These are phyloP conservation scores for Drosophila ercepeae DNA, from an alignment of 1,140 invertebrate genomes.

Conservation along the genomic window DNA sequence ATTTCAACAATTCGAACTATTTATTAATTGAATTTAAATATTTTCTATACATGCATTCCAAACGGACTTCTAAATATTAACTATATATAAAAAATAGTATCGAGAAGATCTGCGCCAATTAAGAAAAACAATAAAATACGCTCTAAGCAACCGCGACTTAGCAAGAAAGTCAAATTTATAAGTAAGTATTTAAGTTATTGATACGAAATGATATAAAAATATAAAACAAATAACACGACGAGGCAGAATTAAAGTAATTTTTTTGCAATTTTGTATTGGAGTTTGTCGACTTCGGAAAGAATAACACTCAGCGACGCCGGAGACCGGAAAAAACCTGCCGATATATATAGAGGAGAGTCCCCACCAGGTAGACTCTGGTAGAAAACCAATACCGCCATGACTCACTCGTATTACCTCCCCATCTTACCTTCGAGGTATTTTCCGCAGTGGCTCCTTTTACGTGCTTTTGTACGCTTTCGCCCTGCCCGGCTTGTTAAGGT, in stretches of 20 bases:
- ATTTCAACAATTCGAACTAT: neutral
- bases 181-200: conserved; percentile 87
- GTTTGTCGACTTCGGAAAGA: neutral
- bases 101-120: conserved; percentile 88
- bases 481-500: neutral
- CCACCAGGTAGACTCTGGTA: neutral
- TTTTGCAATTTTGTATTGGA: neutral
- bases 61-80: conserved; percentile 15
- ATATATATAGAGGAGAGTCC: neutral
- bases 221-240: neutral
- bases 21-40: conserved; percentile 1
- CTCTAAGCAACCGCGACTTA: conserved; percentile 89
- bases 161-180: conserved; percentile 94
- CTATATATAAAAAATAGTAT: conserved; percentile 67
- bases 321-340: neutral
- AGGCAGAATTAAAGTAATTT: no score
- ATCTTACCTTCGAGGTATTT: neutral
- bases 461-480: neutral
- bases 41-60: conserved; percentile 36
- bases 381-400: neutral
- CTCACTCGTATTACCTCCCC: neutral
- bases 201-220: neutral
- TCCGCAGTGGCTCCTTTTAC: neutral
- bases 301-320: neutral
- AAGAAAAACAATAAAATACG: conserved; percentile 90